Base-by-base conservation (phyloP, 2,113 vertebrate genomes). In the Anseranas semipalmata region DNA sequence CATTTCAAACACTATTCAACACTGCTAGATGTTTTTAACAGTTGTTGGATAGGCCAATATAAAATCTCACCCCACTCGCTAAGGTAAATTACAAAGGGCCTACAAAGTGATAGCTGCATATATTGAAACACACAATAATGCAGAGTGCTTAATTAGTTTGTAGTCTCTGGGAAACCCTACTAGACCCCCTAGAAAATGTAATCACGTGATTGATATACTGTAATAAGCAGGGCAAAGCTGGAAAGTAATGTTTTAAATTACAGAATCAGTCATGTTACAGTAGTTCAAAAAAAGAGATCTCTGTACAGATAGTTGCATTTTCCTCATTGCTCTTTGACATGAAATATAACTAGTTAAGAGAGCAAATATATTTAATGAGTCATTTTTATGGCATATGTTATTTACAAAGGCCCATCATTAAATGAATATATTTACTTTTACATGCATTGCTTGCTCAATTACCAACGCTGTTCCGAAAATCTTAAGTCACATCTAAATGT, bases 301-400 rank as follows among this genome's bases (percentile, higher is more conserved):
- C 68, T 60, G 19, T 43, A 35, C 55, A 87, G 45, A 25, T 27
- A 48, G 22, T 4, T 71, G 39, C 62, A 20, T 62, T 46, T 84
- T 78, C 79, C 56, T 91, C 39, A 65, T 43, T 92, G 70, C 67
- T 48, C 60, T 95, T 50, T 39, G 76, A 55, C 62, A 66, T 15
- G 33, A 62, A 62, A 65, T 76, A 15, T 73, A 89, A 82, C 53
- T 35, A 55, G 18, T 68, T 74, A 67, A 55, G 70, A 87, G 15
- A 91, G 50, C 71, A 92, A 92, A 94, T 70, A 71, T 5, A 92
- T 30, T 32, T 58, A 78, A 67, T 91, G 84, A 91, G 80, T 92
- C 73, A 87, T 65, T 78, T 75, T 70, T 63, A 89, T 9, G 32
- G 50, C 71, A 32, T 22, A 76, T 53, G 76, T 68, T 95, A 85